These are phyloP conservation scores for Tapirus terrestris DNA, from an alignment of 2,113 vertebrate genomes.

Conservation along the genomic window DNA sequence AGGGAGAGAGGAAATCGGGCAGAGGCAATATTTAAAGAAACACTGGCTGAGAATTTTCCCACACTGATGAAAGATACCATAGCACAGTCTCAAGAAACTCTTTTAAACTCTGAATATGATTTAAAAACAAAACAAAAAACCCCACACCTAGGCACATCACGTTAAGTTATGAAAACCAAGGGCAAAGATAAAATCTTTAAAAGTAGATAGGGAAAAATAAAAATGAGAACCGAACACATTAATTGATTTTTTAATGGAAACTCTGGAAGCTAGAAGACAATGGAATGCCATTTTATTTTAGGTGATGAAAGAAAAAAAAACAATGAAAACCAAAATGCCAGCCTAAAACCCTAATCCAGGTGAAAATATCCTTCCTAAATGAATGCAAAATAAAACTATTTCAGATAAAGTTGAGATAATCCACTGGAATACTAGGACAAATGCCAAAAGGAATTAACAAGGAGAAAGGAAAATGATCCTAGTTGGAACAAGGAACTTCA, in stretches of 20 bases:
- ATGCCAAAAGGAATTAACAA: not conserved
- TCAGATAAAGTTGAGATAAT: not conserved
- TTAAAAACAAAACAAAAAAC: not conserved
- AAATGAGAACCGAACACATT: not conserved
- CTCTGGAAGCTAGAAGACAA: not conserved
- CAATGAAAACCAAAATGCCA: not conserved
- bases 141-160: not conserved
- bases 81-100: not conserved
- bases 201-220: not conserved
- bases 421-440: not conserved
- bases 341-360: not conserved
- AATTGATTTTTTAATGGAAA: not conserved
- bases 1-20: not conserved
- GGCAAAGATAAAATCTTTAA: not conserved
- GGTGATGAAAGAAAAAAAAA: not conserved
- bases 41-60: not conserved
- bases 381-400: not conserved
- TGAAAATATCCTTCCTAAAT: not conserved
- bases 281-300: not conserved
- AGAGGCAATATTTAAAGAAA: constrained; percentile 1
- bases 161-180: not conserved
- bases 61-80: not conserved
- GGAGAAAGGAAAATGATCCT: not conserved
- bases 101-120: not conserved
- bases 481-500: not conserved